phyloP scores from a whole-genome alignment of 2,797 vertebrate species.

The Ispidina lecontei region DNA sequence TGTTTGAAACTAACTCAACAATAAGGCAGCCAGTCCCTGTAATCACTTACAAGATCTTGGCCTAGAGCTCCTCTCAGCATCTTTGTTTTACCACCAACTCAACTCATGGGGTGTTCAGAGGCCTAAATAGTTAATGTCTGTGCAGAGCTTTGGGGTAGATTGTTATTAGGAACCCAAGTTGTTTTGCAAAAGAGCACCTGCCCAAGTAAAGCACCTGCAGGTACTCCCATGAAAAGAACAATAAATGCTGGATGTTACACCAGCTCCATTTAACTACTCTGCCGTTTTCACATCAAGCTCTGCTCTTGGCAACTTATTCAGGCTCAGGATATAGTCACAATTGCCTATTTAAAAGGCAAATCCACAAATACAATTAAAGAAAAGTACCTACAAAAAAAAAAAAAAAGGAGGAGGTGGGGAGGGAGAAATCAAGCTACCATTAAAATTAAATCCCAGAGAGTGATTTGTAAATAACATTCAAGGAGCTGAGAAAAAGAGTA shows the following conservation, averaged over 20 bases:
- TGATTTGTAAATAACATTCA: conserved; percentile 81
- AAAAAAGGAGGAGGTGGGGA: too few relatives aligned
- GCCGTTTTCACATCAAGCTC: conserved; percentile 35
- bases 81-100: neutral
- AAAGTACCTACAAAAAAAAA: conserved; percentile 63
- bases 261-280: conserved; percentile 22
- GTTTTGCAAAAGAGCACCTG: conserved; percentile 36
- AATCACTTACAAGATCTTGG: conserved; percentile 7
- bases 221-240: conserved; percentile 46
- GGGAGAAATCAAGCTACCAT: conserved; percentile 74
- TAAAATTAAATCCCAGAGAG: conserved; percentile 80
- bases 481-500: conserved; percentile 72
- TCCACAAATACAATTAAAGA: conserved; percentile 80
- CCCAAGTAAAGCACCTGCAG: conserved; percentile 59
- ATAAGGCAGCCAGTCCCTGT: neutral
- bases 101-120: neutral
- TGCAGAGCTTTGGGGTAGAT: conserved; percentile 1
- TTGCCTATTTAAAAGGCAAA: conserved; percentile 77
- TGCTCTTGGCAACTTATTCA: conserved; percentile 62
- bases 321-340: conserved; percentile 63
- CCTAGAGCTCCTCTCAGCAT: neutral
- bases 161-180: conserved; percentile 11
- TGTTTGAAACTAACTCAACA: neutral
- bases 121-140: conserved; percentile 21
- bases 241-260: conserved; percentile 39